A percentile compares a stretch with the other conserved stretches of the same genome.
Conservation (phyloP, 2,797 vertebrate species). For the Spondyliosoma cantharus region DNA sequence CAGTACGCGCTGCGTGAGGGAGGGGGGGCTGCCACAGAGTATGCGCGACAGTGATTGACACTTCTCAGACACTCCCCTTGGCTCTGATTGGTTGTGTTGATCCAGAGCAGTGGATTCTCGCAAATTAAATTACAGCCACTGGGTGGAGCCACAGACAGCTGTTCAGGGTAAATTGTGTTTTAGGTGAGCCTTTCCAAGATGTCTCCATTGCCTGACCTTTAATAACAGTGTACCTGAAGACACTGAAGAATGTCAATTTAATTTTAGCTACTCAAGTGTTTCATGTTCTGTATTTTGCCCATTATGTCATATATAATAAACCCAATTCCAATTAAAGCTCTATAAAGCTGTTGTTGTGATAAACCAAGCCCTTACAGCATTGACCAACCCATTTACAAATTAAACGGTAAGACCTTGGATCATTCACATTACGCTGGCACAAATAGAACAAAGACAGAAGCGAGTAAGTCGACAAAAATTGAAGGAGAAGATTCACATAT, state of each 20-base stretch:
- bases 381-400: not conserved
- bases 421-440: accelerated
- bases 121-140: no score
- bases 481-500: not conserved
- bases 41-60: no score
- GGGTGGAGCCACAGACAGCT: no score
- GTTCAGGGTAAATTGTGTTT: not conserved
- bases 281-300: not conserved
- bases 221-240: not conserved
- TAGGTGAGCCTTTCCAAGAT: not conserved
- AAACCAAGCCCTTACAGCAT: not conserved
- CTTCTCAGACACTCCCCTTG: no score
- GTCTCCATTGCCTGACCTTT: not conserved
- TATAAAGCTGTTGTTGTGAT: not conserved
- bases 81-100: no score
- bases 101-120: no score
- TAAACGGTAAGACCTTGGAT: not conserved
- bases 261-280: not conserved
- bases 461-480: not conserved
- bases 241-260: not conserved
- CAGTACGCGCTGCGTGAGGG: no score
- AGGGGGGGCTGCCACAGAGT: no score
- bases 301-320: not conserved
- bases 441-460: not conserved
- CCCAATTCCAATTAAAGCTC: not conserved